Evolutionary conservation across 2,797 vertebrate species (phyloP), one percentile per base, ranked within the genome.

Genomic region (Dryobates pubescens): DNA sequence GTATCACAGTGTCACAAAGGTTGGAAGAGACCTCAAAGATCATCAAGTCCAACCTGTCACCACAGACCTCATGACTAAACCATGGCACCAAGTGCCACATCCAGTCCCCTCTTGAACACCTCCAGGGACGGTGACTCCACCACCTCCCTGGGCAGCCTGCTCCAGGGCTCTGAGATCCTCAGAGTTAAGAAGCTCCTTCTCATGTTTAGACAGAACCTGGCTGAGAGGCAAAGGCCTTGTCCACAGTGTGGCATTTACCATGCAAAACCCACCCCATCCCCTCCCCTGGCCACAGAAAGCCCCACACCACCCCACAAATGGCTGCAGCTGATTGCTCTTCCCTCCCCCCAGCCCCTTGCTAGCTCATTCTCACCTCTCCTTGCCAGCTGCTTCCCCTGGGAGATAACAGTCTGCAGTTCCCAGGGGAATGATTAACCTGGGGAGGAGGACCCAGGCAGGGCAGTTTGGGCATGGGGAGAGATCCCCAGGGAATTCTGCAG

Each of bases 401-500:
- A 32, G 34, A 17, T 8, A 14, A 13, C 12, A 29, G 61, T 2
- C 3, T 11, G 59, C 3, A 20, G 2, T 45, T 79, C 30, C 56
- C 36, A 2, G 26, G 71, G 13, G 76, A 73, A 54, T 19, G 32
- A 79, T 19, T 18, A 65, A 75, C 61, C 4, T 1, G 62, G 5
- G 54, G 54, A 32, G 8, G 34, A 64, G 81, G 70, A 80, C 2
- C 30, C 54, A 61, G 38, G 29, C 23, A 49, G 57, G 43, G 19
- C 22, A 16, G 30, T 7, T 43, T 13, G 9, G 63, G 4, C 3
- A 5, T 7, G 65, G 17, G 47, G 26, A 2, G 5, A 0, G 3
- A 64, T 56, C 59, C 72, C 0, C 0, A 4, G 0, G 5, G n/a
- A 63, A 51, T 78, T 38, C 82, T 69, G 45, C 67, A 67, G 22